These are phyloP conservation scores for Perccottus glenii DNA, from an alignment of 2,113 vertebrate genomes.

Conservation along the genomic window DNA sequence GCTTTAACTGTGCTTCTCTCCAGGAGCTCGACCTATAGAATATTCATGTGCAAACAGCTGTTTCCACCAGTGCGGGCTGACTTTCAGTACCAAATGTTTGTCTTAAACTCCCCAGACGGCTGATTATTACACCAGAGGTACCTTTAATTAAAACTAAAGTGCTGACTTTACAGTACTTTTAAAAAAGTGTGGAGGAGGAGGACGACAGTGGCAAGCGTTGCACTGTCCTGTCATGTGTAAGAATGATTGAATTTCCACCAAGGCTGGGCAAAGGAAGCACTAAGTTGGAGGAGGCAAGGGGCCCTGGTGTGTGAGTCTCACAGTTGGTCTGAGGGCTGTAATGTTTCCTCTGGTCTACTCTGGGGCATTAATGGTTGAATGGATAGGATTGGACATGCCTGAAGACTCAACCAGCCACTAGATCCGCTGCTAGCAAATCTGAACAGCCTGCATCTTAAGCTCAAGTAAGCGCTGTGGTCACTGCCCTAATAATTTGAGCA, in stretches of 20 bases:
- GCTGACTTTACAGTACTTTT: constrained; percentile 28
- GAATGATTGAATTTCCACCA: constrained; percentile 28
- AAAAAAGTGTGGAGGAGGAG: constrained; percentile 7
- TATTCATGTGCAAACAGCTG: constrained; percentile 13
- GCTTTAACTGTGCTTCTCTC: constrained; percentile 11
- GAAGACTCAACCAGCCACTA: constrained; percentile 63
- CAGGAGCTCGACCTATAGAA: constrained; percentile 20
- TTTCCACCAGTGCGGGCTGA: background rate
- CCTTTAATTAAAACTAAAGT: constrained; percentile 29
- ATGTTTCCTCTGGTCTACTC: constrained; percentile 71
- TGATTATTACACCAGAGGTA: constrained; percentile 23
- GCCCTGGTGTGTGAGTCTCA: constrained; percentile 38
- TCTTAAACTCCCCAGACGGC: constrained; percentile 21
- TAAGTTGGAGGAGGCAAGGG: constrained; percentile 38
- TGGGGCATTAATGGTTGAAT: constrained; percentile 77
- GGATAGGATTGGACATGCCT: constrained; percentile 75
- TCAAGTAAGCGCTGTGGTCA: constrained; percentile 65
- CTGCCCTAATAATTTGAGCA: constrained; percentile 57
- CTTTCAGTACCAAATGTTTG: constrained; percentile 14
- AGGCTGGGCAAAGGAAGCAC: constrained; percentile 23
- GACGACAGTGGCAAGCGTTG: constrained; percentile 9
- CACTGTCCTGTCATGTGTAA: constrained; percentile 47
- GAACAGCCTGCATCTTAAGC: constrained; percentile 63
- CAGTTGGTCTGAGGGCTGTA: constrained; percentile 61
- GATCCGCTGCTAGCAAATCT: constrained; percentile 61